phyloP scores from a whole-genome alignment of 2,113 vertebrate species.

The Dolichallabes microphthalmus region DNA sequence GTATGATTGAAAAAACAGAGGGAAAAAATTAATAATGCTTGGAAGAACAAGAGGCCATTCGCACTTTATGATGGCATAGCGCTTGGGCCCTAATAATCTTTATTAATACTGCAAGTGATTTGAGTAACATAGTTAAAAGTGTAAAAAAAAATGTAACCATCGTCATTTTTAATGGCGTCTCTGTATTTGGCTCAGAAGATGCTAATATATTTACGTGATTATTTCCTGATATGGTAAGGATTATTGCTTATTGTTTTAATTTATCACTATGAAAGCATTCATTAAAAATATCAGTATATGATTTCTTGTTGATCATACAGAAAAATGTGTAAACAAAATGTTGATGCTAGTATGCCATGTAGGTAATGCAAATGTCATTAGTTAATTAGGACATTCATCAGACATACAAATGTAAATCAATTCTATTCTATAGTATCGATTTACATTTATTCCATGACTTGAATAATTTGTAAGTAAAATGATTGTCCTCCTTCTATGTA shows the following conservation, averaged over 20 bases:
- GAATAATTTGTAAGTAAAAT: background rate
- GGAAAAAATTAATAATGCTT: background rate
- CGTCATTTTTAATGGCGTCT: background rate
- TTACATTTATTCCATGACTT: background rate
- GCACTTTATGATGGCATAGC: too few relatives aligned
- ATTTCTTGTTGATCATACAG: background rate
- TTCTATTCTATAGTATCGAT: background rate
- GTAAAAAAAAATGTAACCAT: background rate
- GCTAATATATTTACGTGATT: background rate
- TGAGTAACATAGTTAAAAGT: background rate
- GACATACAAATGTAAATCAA: background rate
- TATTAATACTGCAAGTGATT: background rate
- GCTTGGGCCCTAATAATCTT: background rate
- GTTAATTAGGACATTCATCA: background rate
- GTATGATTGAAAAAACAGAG: too few relatives aligned
- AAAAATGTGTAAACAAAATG: background rate
- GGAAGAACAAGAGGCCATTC: too few relatives aligned
- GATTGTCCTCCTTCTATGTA: too few relatives aligned
- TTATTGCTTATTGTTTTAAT: background rate
- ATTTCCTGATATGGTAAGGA: background rate
- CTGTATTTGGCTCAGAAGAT: background rate
- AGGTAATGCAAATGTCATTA: background rate
- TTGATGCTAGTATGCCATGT: background rate
- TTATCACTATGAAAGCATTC: background rate
- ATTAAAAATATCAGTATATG: background rate